Evolutionary conservation across 2,797 vertebrate species (phyloP).

Genomic region (Gymnoscopelus braueri): DNA sequence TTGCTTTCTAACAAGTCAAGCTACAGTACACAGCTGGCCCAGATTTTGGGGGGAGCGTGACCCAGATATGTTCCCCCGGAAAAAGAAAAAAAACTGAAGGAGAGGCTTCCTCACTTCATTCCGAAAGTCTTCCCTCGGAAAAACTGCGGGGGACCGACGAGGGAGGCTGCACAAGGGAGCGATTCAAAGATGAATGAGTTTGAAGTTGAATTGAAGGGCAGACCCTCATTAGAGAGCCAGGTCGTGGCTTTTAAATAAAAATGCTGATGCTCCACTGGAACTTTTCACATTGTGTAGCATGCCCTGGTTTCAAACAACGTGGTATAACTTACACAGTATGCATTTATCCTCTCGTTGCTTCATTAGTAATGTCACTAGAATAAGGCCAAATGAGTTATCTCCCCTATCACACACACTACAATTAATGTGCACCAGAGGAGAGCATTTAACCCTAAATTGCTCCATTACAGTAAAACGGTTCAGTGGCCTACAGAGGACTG

Average conservation of each 20-base stretch:
- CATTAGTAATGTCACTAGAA: too few relatives aligned
- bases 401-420: too few relatives aligned
- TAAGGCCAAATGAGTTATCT: too few relatives aligned
- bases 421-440: too few relatives aligned
- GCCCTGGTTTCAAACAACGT: too few relatives aligned
- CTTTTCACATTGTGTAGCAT: not conserved
- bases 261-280: not conserved
- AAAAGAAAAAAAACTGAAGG: conserved; percentile 22
- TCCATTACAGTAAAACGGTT: too few relatives aligned
- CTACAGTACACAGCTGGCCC: not conserved
- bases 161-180: conserved; percentile 30
- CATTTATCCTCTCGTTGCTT: too few relatives aligned
- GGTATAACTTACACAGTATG: too few relatives aligned
- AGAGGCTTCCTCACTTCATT: conserved; percentile 25
- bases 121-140: too few relatives aligned
- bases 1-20: conserved; percentile 31
- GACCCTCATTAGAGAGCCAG: conserved; percentile 6
- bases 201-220: conserved; percentile 24
- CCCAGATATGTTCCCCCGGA: conserved; percentile 42
- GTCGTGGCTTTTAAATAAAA: conserved; percentile 12
- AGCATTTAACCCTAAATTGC: too few relatives aligned
- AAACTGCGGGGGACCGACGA: not conserved
- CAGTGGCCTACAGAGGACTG: too few relatives aligned
- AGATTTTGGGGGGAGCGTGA: conserved; percentile 40
- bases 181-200: conserved; percentile 47